Evolutionary conservation across 2,113 vertebrate genomes (phyloP), one percentile per base, ranked within the genome.

Genomic region (Nyctibius bracteatus): DNA sequence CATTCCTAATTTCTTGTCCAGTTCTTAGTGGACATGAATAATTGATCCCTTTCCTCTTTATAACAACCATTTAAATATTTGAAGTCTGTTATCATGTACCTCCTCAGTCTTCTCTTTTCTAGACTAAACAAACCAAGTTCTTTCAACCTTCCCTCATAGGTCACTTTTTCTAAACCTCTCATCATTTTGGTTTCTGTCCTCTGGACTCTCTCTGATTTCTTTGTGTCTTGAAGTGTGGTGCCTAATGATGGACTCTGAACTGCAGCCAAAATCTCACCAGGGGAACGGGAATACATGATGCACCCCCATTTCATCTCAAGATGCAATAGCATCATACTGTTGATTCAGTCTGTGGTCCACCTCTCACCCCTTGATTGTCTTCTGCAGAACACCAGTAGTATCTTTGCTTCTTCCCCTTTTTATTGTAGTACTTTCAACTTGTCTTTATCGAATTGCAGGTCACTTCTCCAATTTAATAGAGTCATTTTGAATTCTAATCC

Each of bases 61-160:
- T 93, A 96, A 96, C 95, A 96, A 86, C 87, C 78, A 0, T 95
- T 97, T 96, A 97, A 96, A 97, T 96, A 96, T 95, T 97, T 97
- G 93, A 96, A 95, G 92, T 88, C 90, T 95, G 93, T 94, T 97
- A 97, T 96, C 95, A 72, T 90, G 84, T 96, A 91, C 90, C 96
- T 97, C 93, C 94, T 95, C 84, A 91, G 94, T 91, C 93, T 95
- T 92, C 93, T 72, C 84, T 94, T 92, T 96, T 58, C 94, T 54
- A 97, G 95, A 97, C 96, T 97, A 97, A 97, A 97, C 96, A 96
- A 97, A 94, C 66, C 84, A 87, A 96, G 94, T 93, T 97, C 91
- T 94, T 95, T 91, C 94, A 96, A 96, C 94, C 90, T 95, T 95
- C 88, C 91, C 90, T 96, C 94, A 92, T 91, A 95, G 95, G 96